These are phyloP conservation scores for Petrocephalus sullivani DNA, from an alignment of 2,797 vertebrate genomes.

Conservation along the genomic window DNA sequence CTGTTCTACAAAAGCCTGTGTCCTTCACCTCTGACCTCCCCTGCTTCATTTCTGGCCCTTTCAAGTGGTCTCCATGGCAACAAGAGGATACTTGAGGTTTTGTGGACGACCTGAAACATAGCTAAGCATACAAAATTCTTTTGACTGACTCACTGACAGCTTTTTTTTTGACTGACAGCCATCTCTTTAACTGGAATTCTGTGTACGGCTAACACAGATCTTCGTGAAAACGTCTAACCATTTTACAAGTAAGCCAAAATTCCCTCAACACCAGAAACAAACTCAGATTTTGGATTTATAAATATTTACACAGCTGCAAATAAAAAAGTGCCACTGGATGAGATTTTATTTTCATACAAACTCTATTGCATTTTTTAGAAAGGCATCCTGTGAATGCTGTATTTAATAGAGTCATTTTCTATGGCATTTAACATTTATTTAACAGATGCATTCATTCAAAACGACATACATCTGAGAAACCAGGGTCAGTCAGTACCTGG, in stretches of 20 bases:
- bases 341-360: neutral
- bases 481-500: neutral
- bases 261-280: neutral
- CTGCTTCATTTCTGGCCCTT: neutral
- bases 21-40: neutral
- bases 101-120: neutral
- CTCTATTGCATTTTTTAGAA: neutral
- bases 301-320: neutral
- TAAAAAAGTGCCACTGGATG: neutral
- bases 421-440: neutral
- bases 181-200: neutral
- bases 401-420: neutral
- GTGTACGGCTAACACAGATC: neutral
- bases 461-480: neutral
- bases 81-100: neutral
- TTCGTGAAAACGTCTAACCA: neutral
- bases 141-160: neutral
- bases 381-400: neutral
- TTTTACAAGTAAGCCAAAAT: neutral
- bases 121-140: neutral
- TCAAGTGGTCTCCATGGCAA: neutral
- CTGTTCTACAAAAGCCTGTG: neutral
- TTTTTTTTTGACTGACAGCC: too few species aligned
- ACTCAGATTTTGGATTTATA: neutral
- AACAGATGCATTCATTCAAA: neutral